Base-by-base conservation (phyloP, 1,140 invertebrate species). In the Hyles vespertilio region DNA sequence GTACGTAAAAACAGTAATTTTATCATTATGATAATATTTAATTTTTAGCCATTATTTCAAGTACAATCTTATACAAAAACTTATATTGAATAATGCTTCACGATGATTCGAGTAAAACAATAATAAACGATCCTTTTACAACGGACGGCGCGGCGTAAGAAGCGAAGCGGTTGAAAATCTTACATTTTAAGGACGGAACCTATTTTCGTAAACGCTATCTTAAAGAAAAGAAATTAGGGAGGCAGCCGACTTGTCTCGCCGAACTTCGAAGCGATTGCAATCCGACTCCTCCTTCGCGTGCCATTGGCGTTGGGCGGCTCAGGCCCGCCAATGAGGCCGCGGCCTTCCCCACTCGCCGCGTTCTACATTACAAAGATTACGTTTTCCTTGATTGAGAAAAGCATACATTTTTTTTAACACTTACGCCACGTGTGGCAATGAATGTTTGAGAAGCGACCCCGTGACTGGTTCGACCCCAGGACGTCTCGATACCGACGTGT, bases 231-330 rank as follows among this genome's bases (percentile, higher is more conserved):
- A 66, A 68, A 63, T 68, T 65, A 60, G 58, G 66, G 62, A 73
- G 70, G 74, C 68, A 72, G 62, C 67, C 56, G 61, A 63, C 69
- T 60, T 69, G 68, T 79, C 69, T 78, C 65, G 65, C 76, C 75
- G 58, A 84, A 84, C 72, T 86, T 84, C 69, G 68, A 71, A 70
- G 65, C 69, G 69, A 69, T 71, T 76, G 54, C 60, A 59, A 59
- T 55, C 54, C 67, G 79, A 61, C 82, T 74, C 82, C 82, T 78
- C 84, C 84, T 85, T 74, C 71, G 52, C 69, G 56, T 74, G 79
- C 81, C 57, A 85, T 85, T 87, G 84, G 84, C 68, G 65, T 81
- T 62, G 63, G 69, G 68, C 79, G 72, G 63, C 58, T 51, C 36
- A 68, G 67, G 59, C 61, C 74, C 63, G 65, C 84, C 84, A 87